A percentile compares a stretch with the other conserved stretches of the same genome.
phyloP scores from a whole-genome alignment of 2,888 invertebrate species.

The Ptychoptera albimana region DNA sequence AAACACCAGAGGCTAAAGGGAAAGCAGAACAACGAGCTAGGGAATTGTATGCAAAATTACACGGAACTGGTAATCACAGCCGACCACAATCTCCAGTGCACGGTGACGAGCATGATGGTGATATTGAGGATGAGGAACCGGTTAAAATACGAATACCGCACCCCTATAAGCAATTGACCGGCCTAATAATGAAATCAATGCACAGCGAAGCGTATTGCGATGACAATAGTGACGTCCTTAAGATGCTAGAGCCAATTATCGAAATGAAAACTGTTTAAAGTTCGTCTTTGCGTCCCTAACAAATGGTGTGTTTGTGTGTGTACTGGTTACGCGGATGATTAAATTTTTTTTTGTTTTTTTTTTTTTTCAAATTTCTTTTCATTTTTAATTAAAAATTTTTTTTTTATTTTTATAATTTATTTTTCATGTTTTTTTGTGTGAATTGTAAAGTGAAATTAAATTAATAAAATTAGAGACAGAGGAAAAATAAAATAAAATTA shows the following conservation, averaged over 20 bases:
- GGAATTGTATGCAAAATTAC: constrained; percentile 23
- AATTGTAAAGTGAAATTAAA: no score
- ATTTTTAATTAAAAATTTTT: no score
- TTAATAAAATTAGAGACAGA: no score
- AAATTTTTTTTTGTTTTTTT: no score
- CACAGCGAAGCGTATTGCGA: background rate
- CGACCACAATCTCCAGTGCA: background rate
- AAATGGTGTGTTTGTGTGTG: no score
- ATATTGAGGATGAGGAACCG: background rate
- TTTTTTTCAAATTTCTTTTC: no score
- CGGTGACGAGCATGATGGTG: background rate
- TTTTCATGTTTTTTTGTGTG: no score
- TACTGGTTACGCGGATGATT: no score
- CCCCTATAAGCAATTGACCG: background rate
- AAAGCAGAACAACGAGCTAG: constrained; percentile 17
- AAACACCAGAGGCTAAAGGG: constrained; percentile 20
- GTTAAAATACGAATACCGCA: constrained; percentile 3
- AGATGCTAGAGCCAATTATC: constrained; percentile 31
- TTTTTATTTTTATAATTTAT: no score
- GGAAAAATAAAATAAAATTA: no score
- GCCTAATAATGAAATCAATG: background rate
- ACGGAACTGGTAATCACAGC: constrained; percentile 5
- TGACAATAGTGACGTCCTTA: constrained; percentile 29
- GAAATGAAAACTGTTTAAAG: constrained; percentile 31
- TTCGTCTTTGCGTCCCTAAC: no score